These are phyloP conservation scores for Littorina saxatilis DNA, from an alignment of 1,140 invertebrate genomes.

Conservation along the genomic window DNA sequence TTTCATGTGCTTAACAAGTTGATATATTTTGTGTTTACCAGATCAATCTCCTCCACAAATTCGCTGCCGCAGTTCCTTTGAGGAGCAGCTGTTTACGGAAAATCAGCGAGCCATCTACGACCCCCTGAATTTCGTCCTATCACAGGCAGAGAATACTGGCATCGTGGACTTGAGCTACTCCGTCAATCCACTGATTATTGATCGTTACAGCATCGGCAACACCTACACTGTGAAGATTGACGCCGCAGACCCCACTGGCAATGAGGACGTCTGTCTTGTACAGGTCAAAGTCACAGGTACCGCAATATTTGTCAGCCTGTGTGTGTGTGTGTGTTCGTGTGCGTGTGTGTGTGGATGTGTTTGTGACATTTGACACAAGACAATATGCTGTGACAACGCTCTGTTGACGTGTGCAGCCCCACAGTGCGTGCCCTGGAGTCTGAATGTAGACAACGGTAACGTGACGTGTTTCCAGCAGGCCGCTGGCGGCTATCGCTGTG, in stretches of 20 bases:
- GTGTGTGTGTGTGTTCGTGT: slow-evolving; percentile 16
- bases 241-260: slow-evolving; percentile 9
- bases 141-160: slow-evolving; percentile 20
- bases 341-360: slow-evolving; percentile 8
- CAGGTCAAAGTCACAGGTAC: slow-evolving; percentile 27
- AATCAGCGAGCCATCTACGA: slow-evolving; percentile 5
- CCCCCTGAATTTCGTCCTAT: slow-evolving; percentile 14
- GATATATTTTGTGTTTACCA: background rate
- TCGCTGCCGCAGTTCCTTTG: slow-evolving; percentile 25
- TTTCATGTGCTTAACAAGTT: no score
- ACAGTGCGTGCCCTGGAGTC: background rate
- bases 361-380: no score
- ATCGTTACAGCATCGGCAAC: slow-evolving; percentile 22
- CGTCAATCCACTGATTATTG: slow-evolving; percentile 10
- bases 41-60: slow-evolving; percentile 41
- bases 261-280: slow-evolving; percentile 15
- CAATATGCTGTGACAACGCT: no score
- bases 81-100: slow-evolving; percentile 2
- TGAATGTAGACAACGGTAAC: background rate
- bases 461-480: background rate
- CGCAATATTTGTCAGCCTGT: background rate
- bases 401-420: slow-evolving; percentile 7
- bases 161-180: slow-evolving; percentile 14
- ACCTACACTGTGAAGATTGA: slow-evolving; percentile 25
- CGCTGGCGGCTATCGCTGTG: slow-evolving; percentile 16